Evolutionary conservation across 2,888 invertebrate genomes (phyloP).

Genomic region (Allygus modestus): DNA sequence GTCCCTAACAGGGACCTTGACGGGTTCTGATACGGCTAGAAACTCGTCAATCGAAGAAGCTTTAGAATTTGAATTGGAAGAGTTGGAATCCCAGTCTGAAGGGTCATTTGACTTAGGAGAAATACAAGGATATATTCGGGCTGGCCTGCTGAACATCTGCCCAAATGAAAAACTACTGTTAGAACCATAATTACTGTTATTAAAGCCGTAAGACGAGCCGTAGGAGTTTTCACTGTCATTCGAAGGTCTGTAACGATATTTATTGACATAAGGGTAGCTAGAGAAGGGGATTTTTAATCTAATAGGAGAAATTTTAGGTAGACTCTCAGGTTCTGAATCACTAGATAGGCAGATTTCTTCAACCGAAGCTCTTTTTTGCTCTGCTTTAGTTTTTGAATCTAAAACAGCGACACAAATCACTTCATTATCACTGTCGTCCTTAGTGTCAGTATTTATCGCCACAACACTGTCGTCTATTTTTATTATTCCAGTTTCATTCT

Average conservation of each 20-base stretch:
- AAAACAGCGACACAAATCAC: conserved; percentile 36
- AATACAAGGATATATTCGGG: neutral
- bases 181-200: conserved; percentile 5
- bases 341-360: conserved; percentile 56
- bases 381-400: conserved; percentile 22
- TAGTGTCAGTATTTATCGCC: neutral
- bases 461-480: conserved; percentile 20
- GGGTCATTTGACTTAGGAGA: neutral
- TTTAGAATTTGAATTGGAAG: conserved; percentile 12
- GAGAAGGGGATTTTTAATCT: conserved; percentile 33
- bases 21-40: neutral
- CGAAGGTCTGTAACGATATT: conserved; percentile 4
- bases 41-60: conserved; percentile 6
- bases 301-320: conserved; percentile 7
- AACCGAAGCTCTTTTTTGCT: neutral
- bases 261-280: conserved; percentile 20
- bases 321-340: conserved; percentile 41
- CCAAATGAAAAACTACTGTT: conserved; percentile 31
- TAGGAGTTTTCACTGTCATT: conserved; percentile 24
- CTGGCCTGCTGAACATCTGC: neutral
- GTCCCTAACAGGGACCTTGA: neutral
- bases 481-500: conserved; percentile 15
- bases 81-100: conserved; percentile 28
- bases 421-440: conserved; percentile 44
- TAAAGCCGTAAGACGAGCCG: conserved; percentile 6